Base-by-base conservation (phyloP, 2,113 vertebrate genomes). In the Sialia sialis region DNA sequence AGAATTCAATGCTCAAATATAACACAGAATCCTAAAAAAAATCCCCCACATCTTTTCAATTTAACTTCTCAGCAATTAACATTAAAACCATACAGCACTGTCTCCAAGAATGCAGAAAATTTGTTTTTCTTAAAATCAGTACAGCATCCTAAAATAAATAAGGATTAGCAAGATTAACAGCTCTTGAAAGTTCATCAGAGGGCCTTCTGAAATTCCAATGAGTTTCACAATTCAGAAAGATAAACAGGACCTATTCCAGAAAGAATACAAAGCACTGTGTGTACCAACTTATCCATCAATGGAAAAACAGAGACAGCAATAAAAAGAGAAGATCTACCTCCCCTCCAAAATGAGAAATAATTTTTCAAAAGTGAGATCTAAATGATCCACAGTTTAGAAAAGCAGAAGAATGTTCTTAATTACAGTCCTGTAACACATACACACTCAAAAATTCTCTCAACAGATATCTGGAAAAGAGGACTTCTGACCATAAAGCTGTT, bases 231-330 rank as follows among this genome's bases (percentile, higher is more conserved):
- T 38, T 76, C 54, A 64, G 54, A 60, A 82, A 68, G 48, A 75
- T 72, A 85, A 87, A 13, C 20, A 86, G 41, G n/a, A 41, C 7
- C 36, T 56, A 32, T 73, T 46, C 73, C 4, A 54, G 72, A 73
- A 73, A 20, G 36, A 92, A 90, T 52, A 63, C 13, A 86, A 38
- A 84, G 30, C 32, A 66, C 46, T 69, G 15, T 34, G 27, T n/a
- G 34, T 36, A 60, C 54, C 0, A 0, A 60, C 21, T 54, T 51
- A 93, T 3, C 34, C 1, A 1, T 62, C 76, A 84, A 25, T 0
- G 1, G 38, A 70, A 91, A 92, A 85, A 56, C 6, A 72, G 11
- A 84, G 13, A 64, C 5, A 62, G 38, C 49, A 83, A 85, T 17
- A 44, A 60, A 76, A 51, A 44, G 44, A 68, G 63, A 89, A 72